Base-by-base conservation (phyloP, 2,888 invertebrate genomes). In the Atethmia centrago region DNA sequence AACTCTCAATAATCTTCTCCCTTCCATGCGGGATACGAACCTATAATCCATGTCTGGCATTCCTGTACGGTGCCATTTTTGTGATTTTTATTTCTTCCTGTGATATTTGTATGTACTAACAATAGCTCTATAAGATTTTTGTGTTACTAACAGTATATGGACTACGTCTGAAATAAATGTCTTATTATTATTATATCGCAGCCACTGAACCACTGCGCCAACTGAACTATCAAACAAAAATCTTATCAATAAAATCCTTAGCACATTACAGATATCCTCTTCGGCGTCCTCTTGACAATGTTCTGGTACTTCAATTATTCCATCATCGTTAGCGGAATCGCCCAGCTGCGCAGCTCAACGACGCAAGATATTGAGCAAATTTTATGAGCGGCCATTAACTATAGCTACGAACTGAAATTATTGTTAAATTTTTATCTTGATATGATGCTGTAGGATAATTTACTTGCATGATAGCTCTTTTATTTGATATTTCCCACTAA, bases 231-330 rank as follows among this genome's bases (percentile, higher is more conserved):
- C n/a, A n/a, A n/a, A n/a, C 14, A 31, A 31, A 36, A n/a, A 7
- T 1, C 3, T 25, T 42, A 16, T 16, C 31, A 64, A 77, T 79
- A 42, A 66, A 53, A 45, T 73, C 80, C 83, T 80, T 78, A 80
- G 59, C 79, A 64, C 31, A 40, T 36, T 74, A 36, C 94, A 96
- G 96, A 96, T 92, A 75, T 92, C 2, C 65, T 94, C 0, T 91
- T 95, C 55, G 88, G 81, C 0, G 42, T 93, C 0, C 9, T 94
- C 2, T 95, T 96, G 66, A 79, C 84, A 2, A 55, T 93, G 2
- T 92, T 94, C 83, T 96, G 95, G 94, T 94, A 92, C 76, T 95
- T 96, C 92, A 96, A 96, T 87, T 92, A 94, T 58, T 84, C 91
- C 1, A 88, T 96, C 16, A 89, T 95, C 3, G 61, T 93, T 8